Evolutionary conservation across 2,113 vertebrate species (phyloP).

Genomic region (Trogon surrucura): DNA sequence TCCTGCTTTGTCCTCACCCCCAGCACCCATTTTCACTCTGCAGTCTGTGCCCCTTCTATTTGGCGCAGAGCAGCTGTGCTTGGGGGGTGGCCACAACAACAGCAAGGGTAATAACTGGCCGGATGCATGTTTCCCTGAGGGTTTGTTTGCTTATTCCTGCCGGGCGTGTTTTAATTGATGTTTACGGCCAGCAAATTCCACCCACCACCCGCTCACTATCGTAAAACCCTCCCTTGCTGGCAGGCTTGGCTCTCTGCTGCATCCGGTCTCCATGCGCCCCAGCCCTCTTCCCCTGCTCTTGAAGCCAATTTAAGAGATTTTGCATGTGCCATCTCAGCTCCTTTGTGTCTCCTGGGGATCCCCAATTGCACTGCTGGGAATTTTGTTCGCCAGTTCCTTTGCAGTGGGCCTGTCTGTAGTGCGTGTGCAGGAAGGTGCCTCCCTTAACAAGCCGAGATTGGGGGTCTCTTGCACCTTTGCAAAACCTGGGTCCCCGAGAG

Average conservation of each 20-base stretch:
- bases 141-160: background rate
- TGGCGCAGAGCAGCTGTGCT: rapidly evolving
- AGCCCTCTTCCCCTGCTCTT: background rate
- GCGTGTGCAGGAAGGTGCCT: background rate
- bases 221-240: rapidly evolving
- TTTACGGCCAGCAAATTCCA: background rate
- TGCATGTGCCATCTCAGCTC: background rate
- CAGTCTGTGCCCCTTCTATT: rapidly evolving
- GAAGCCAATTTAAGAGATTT: background rate
- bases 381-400: background rate
- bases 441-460: rapidly evolving
- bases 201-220: background rate
- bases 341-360: background rate
- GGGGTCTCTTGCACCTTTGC: background rate
- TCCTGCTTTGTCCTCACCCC: background rate
- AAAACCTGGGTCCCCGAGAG: background rate
- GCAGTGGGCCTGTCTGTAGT: background rate
- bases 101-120: background rate
- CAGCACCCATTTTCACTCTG: rapidly evolving
- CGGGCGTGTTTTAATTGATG: background rate
- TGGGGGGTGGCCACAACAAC: background rate
- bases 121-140: rapidly evolving
- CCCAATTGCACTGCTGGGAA: background rate
- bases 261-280: background rate
- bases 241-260: background rate